Base-by-base conservation (phyloP, 2,797 vertebrate species). In the Eospalax fontanierii region DNA sequence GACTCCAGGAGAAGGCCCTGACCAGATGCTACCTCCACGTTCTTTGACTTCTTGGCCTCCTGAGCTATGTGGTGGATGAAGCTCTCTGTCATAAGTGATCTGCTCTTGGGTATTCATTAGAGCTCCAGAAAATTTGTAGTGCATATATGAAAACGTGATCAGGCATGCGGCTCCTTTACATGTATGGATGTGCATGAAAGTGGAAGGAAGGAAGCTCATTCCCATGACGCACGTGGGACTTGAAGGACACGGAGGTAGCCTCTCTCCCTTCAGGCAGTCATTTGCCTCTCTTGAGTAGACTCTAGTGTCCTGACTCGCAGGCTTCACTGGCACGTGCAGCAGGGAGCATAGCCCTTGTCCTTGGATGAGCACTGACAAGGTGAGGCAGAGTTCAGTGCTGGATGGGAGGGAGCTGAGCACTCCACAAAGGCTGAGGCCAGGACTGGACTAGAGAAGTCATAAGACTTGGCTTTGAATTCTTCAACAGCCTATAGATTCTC, bases 401-500 rank as follows among this genome's bases (percentile, higher is more conserved):
- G n/a, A 57, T 38, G 38, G 40, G 80, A 78, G 35, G 11, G 16
- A 88, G 9, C 35, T 46, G 21, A 87, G 63, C 46, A 33, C 33
- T 26, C 12, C 83, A 30, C 74, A 28, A 5, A 9, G 35, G 15
- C 11, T 0, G 7, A 30, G 28, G 54, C 38, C 2, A 24, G 40
- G 6, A 2, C 40, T 68, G 26, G 40, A 33, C 74, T 28, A 2
- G 9, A 81, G 50, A 54, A 54, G 50, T 68, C 54, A 82, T 28
- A 28, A 16, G 30, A 87, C 18, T 92, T 61, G 46, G 85, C 87
- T 94, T 90, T 83, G 74, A 90, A 61, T 71, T 91, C 68, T 86
- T 90, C 15, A 79, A 68, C 43, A 93, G 59, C 16, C 3, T 46
- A 8, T 65, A 40, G 61, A 68, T 75, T 88, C 78, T 74, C 50